These are phyloP conservation scores for Oscheius myriophilus DNA, from an alignment of 2,888 invertebrate species.

Conservation along the genomic window DNA sequence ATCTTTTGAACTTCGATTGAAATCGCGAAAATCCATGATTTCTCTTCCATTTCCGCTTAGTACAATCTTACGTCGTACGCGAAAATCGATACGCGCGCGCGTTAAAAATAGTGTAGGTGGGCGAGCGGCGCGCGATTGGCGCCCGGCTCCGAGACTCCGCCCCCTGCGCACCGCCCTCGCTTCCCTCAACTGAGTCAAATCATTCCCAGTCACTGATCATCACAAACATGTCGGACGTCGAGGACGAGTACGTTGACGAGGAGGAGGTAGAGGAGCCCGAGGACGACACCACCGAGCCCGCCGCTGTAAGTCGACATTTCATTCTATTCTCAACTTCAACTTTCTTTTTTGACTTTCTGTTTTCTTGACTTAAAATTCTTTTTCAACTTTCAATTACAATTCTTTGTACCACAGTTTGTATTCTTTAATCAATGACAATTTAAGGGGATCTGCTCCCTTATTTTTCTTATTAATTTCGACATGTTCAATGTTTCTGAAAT, in stretches of 20 bases:
- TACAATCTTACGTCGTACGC: not conserved
- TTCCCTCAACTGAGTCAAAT: slow-evolving; percentile 20
- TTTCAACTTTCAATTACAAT: not conserved
- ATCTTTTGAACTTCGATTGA: too few relatives aligned
- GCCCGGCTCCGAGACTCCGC: slow-evolving; percentile 17
- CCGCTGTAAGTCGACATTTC: not conserved
- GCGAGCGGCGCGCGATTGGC: slow-evolving; percentile 26
- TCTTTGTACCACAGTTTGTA: too few relatives aligned
- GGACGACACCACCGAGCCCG: slow-evolving; percentile 44
- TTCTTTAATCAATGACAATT: too few relatives aligned
- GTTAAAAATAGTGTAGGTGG: slow-evolving; percentile 32
- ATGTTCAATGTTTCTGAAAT: too few relatives aligned
- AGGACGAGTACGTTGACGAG: slow-evolving; percentile 65
- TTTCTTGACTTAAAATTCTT: too few relatives aligned
- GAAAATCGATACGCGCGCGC: slow-evolving; percentile 25
- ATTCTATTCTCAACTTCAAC: too few relatives aligned
- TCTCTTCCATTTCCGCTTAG: too few relatives aligned
- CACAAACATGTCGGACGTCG: slow-evolving; percentile 65
- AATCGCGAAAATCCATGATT: too few relatives aligned
- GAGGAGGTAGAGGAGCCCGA: slow-evolving; percentile 62
- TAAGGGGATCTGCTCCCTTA: too few relatives aligned
- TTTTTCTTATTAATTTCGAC: too few relatives aligned
- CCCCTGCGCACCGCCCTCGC: slow-evolving; percentile 19
- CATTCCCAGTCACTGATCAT: slow-evolving; percentile 27
- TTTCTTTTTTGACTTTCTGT: too few relatives aligned